Conservation (phyloP, 1,140 invertebrate genomes). For the Drosophila bocki region DNA sequence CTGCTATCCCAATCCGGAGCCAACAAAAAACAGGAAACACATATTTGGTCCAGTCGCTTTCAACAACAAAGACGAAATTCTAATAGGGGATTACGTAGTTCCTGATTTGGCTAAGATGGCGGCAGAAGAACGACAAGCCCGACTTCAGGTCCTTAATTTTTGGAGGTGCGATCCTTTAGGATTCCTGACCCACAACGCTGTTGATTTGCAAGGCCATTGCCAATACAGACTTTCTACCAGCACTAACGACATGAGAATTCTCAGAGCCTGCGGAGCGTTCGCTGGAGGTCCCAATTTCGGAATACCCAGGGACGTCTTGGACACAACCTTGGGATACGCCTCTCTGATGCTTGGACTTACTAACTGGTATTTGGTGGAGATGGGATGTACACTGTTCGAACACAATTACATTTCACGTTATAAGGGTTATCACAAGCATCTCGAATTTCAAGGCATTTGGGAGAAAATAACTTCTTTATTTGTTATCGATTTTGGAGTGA, state of each 20-base stretch:
- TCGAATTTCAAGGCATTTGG: not conserved
- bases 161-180: slow-evolving; percentile 5
- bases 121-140: not conserved
- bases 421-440: not conserved
- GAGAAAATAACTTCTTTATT: not conserved
- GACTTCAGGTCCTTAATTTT: not conserved
- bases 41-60: slow-evolving; percentile 2
- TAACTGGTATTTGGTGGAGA: slow-evolving; percentile 1
- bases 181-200: not conserved
- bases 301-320: not conserved
- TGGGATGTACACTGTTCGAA: not conserved
- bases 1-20: slow-evolving; percentile 7
- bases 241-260: not conserved
- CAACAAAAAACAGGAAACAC: not conserved
- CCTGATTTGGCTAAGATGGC: not conserved
- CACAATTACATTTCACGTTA: not conserved
- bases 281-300: too few relatives aligned
- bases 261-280: not conserved
- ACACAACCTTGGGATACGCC: not conserved
- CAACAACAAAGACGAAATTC: slow-evolving; percentile 2
- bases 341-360: slow-evolving; percentile 5
- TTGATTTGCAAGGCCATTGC: not conserved
- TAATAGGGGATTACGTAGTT: not conserved
- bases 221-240: not conserved
- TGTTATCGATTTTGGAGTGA: not conserved